Evolutionary conservation across 2,113 vertebrate genomes (phyloP).

Genomic region (Euleptes europaea): DNA sequence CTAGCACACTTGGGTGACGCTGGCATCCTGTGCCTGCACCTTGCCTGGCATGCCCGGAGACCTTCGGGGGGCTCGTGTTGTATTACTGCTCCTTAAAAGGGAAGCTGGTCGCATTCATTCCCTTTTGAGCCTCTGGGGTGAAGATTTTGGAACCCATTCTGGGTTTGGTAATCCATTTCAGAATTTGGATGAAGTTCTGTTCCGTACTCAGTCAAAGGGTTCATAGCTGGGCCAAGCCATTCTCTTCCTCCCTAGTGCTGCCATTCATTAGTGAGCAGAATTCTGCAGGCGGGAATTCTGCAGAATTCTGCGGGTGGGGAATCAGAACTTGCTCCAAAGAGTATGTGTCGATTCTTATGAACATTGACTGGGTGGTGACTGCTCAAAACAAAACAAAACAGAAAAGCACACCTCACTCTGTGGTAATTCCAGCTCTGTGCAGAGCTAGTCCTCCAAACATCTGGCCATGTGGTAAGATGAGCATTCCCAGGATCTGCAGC

Average conservation of each 20-base stretch:
- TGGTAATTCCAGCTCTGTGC: not conserved
- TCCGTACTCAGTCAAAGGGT: not conserved
- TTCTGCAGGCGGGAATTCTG: not conserved
- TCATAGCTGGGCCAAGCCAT: not conserved
- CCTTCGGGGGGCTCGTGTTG: not conserved
- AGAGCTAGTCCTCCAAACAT: not conserved
- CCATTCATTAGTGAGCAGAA: not conserved
- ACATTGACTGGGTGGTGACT: no score
- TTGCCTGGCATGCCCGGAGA: not conserved
- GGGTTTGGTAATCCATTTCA: not conserved
- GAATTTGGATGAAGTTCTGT: not conserved
- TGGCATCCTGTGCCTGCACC: no score
- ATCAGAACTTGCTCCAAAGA: not conserved
- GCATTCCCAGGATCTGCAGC: not conserved
- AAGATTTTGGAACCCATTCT: not conserved
- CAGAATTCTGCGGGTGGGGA: not conserved
- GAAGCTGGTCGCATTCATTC: not conserved
- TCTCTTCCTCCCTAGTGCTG: not conserved
- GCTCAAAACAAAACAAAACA: not conserved
- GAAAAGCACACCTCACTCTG: not conserved
- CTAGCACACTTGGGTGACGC: not conserved
- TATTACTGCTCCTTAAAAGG: not conserved
- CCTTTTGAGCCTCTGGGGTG: not conserved
- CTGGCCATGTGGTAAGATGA: not conserved
- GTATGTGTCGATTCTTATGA: not conserved